phyloP scores from a whole-genome alignment of 2,113 vertebrate genomes.

The Hoplias malabaricus region DNA sequence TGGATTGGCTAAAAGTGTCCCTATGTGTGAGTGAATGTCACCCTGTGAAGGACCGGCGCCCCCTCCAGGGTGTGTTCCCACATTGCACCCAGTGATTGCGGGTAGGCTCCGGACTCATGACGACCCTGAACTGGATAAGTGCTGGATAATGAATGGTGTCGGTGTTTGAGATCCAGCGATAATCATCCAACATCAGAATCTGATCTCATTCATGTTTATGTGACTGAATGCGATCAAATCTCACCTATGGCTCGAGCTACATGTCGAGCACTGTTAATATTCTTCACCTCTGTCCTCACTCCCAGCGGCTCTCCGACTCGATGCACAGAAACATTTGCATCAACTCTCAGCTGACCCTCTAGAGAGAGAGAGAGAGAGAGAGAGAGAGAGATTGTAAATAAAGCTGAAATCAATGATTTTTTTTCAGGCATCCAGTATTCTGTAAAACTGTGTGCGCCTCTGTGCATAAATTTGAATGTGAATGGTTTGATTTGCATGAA shows the following conservation, averaged over 20 bases:
- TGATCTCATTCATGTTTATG: too few relatives aligned
- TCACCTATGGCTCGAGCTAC: conserved; percentile 91
- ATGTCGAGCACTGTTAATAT: conserved; percentile 92
- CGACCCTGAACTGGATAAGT: too few relatives aligned
- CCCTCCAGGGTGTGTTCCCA: too few relatives aligned
- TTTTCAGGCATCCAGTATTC: conserved; percentile 2
- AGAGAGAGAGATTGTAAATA: neutral
- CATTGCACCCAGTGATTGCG: too few relatives aligned
- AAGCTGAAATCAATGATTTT: conserved; percentile 20
- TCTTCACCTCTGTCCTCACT: conserved; percentile 93
- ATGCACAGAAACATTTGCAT: conserved; percentile 95
- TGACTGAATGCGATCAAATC: too few relatives aligned
- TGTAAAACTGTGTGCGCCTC: conserved; percentile 11
- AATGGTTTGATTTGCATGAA: conserved; percentile 45
- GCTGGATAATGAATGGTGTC: too few relatives aligned
- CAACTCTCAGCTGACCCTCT: conserved; percentile 96
- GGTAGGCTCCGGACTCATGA: too few relatives aligned
- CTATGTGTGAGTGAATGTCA: too few relatives aligned
- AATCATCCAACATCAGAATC: too few relatives aligned
- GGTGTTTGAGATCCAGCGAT: too few relatives aligned
- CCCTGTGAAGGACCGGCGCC: too few relatives aligned
- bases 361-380: neutral
- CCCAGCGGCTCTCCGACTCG: conserved; percentile 84
- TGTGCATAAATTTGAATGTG: conserved; percentile 46
- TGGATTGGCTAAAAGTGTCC: too few relatives aligned